Evolutionary conservation across 2,888 invertebrate species (phyloP).

Genomic region (Griposia aprilina): DNA sequence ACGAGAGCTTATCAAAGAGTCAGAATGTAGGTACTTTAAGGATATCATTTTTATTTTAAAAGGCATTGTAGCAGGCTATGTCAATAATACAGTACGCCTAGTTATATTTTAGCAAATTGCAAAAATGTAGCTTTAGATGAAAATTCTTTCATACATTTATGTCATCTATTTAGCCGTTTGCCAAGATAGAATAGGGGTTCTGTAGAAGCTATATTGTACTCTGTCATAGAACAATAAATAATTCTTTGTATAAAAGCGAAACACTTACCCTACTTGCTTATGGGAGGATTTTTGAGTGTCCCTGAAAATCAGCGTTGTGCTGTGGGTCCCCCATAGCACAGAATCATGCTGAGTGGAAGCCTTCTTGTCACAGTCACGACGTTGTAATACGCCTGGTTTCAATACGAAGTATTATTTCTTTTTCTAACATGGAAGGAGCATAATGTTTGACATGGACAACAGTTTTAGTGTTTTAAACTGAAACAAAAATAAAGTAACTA

Average conservation of each 20-base stretch:
- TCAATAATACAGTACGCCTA: background rate
- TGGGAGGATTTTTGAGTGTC: too few species aligned
- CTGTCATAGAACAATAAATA: background rate
- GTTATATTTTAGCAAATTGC: background rate
- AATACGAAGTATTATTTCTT: background rate
- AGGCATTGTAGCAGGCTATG: background rate
- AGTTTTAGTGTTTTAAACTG: conserved; percentile 65
- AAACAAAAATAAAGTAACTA: conserved; percentile 43
- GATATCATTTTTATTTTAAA: conserved; percentile 16
- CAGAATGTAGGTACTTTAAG: conserved; percentile 14
- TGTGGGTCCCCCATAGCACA: too few species aligned
- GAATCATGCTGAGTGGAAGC: too few species aligned
- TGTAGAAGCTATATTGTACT: background rate
- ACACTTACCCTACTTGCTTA: too few species aligned
- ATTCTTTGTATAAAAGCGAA: background rate
- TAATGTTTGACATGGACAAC: conserved; percentile 22
- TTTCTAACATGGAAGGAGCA: background rate
- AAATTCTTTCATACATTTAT: background rate
- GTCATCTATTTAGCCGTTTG: background rate
- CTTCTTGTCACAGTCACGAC: background rate
- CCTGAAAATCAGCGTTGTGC: too few species aligned
- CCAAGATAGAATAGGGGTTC: conserved; percentile 11
- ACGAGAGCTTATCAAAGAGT: background rate
- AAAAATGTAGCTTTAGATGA: background rate
- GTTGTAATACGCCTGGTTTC: background rate